Base-by-base conservation (phyloP, 1,140 invertebrate genomes). In the Diploscapter pachys region DNA sequence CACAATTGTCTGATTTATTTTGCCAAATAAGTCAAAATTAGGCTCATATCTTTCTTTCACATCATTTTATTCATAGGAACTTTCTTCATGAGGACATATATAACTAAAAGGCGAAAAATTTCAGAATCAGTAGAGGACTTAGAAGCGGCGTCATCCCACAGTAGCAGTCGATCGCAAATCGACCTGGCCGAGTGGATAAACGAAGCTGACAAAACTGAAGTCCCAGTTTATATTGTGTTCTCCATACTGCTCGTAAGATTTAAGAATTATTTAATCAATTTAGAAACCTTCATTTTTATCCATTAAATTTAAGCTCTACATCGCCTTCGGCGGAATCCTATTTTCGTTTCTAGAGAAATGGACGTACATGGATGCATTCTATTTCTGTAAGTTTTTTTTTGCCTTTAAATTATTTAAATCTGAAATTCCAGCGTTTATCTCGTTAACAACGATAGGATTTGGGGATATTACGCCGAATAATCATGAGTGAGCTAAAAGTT, bases 381-480 rank as follows among this genome's bases (percentile, higher is more conserved):
- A 94, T 86, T 93, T 93, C 86, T 93, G 92, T 86, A 63, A 66
- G 57, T 65, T 50, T 9, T 3, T 64, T 62, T 56, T 3, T 5
- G 80, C 11, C 3, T 80, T n/a, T 5, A 0, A 52, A 5, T 11
- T 50, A 71, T 50, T 49, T 51, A 52, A 49, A 11, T 54, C n/a
- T 3, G 55, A 59, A 9, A 63, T 75, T 81, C 76, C 67, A 81
- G 80, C 80, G 57, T 94, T 94, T 86, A 91, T 93, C 49, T 92
- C 92, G 0, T 88, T 94, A 63, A 91, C 92, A 0, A 94, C 93
- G 0, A 93, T 94, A 63, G 92, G 92, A 49, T 96, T 96, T 82
- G 92, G 92, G 3, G 92, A 93, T 81, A 90, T 92, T 82, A 93
- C 96, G 0, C 94, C 93, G 0, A 92, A 92, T 11, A 85, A 78